Evolutionary conservation across 2,113 vertebrate genomes (phyloP).

Genomic region (Telmatochromis brachygnathus): DNA sequence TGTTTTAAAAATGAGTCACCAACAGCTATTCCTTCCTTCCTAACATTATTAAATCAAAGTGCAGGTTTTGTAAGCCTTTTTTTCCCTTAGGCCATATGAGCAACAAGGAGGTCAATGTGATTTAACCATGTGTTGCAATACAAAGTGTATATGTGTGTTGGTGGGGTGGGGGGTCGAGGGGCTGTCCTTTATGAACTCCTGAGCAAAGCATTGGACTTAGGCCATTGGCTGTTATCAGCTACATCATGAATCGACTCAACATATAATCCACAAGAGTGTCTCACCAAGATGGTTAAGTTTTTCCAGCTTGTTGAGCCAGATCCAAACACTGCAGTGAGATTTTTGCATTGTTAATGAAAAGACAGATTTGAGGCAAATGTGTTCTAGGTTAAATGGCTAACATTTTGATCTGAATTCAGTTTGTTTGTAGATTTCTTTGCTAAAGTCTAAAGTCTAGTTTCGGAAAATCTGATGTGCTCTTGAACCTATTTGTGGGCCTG

Average conservation of each 20-base stretch:
- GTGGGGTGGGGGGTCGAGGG: not conserved
- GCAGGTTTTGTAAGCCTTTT: not conserved
- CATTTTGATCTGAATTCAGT: not conserved
- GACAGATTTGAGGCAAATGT: not conserved
- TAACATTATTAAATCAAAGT: not conserved
- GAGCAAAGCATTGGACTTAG: not conserved
- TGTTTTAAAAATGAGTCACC: not conserved
- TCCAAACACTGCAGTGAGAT: not conserved
- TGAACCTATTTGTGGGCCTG: constrained; percentile 73
- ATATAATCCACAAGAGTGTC: not conserved
- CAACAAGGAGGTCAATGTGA: not conserved
- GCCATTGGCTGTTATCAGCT: not conserved
- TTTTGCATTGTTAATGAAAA: not conserved
- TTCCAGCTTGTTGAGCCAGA: not conserved
- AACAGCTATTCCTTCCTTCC: not conserved
- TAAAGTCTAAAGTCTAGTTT: constrained; percentile 54
- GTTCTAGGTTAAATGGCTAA: not conserved
- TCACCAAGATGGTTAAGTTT: not conserved
- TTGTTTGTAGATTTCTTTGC: constrained; percentile 7
- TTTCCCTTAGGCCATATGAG: not conserved
- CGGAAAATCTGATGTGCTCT: constrained; percentile 71
- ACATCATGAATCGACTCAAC: not conserved
- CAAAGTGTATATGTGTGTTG: not conserved
- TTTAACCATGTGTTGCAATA: constrained; percentile 45
- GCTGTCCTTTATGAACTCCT: constrained; percentile 12